Percentiles rank a stretch among this genome's conserved stretches.
Evolutionary conservation across 2,113 vertebrate genomes (phyloP).

Genomic region (Hippocampus barbouri): DNA sequence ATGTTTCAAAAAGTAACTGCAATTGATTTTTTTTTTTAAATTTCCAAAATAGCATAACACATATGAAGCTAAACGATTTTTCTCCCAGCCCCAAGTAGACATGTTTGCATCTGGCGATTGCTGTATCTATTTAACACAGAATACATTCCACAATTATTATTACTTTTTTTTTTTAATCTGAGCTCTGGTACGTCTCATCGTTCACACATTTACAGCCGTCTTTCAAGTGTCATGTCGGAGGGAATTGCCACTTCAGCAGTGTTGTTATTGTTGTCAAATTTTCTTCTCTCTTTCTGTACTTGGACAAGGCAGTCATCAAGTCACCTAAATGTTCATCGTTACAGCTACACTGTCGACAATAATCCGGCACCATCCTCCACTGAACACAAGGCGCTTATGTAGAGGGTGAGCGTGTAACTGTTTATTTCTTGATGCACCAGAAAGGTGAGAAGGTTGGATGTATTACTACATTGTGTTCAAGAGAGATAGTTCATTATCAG

Average conservation of each 20-base stretch:
- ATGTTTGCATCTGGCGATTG: not conserved
- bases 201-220: not conserved
- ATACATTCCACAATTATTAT: not conserved
- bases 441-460: not conserved
- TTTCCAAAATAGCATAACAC: not conserved
- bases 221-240: not conserved
- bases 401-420: slow-evolving; percentile 3
- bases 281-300: not conserved
- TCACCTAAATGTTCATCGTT: not conserved
- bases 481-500: not conserved
- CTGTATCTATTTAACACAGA: not conserved
- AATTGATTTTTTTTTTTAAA: too few relatives aligned
- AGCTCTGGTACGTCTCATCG: not conserved
- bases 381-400: not conserved
- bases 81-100: not conserved
- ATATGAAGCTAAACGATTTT: not conserved
- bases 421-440: slow-evolving; percentile 7
- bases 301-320: slow-evolving; percentile 4
- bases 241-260: not conserved
- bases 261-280: not conserved
- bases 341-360: not conserved
- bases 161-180: not conserved
- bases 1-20: too few relatives aligned
- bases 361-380: not conserved
- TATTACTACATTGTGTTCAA: not conserved